These are phyloP conservation scores for Sebastes diploproa DNA, from an alignment of 2,797 vertebrate genomes.

Conservation along the genomic window DNA sequence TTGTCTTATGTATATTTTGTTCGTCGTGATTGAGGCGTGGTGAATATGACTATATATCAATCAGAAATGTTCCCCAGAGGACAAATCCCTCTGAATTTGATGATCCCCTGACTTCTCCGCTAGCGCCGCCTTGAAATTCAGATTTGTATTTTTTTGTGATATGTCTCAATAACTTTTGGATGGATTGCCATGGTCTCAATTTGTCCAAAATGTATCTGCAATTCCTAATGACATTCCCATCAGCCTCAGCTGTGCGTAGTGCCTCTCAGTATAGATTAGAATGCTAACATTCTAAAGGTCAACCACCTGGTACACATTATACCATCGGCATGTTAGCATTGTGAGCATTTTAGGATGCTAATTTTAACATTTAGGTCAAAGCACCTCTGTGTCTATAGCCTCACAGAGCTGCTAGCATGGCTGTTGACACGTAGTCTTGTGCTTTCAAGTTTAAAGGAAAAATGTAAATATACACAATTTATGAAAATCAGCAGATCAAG, in stretches of 20 bases:
- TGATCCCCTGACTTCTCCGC: neutral
- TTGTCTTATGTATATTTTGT: constrained; percentile 9
- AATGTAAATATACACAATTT: neutral
- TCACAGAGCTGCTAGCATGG: neutral
- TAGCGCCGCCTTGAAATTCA: neutral
- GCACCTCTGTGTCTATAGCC: neutral
- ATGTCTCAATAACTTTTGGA: neutral
- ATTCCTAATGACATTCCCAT: too few species aligned
- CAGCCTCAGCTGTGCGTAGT: too few species aligned
- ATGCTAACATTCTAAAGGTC: neutral
- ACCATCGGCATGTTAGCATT: too few species aligned
- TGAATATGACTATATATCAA: neutral
- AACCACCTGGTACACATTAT: too few species aligned
- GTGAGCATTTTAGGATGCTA: neutral
- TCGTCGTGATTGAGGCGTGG: neutral
- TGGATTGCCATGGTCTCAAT: neutral
- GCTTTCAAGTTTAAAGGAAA: neutral
- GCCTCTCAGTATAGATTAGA: neutral
- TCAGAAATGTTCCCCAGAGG: neutral
- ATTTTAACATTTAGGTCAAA: neutral
- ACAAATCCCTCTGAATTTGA: neutral
- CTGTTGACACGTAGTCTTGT: neutral
- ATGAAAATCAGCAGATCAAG: neutral
- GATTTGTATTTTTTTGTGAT: neutral
- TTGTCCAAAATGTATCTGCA: too few species aligned